Evolutionary conservation across 2,888 invertebrate genomes (phyloP), one percentile per base, ranked within the genome.

Genomic region (Drosophila stalkeri): DNA sequence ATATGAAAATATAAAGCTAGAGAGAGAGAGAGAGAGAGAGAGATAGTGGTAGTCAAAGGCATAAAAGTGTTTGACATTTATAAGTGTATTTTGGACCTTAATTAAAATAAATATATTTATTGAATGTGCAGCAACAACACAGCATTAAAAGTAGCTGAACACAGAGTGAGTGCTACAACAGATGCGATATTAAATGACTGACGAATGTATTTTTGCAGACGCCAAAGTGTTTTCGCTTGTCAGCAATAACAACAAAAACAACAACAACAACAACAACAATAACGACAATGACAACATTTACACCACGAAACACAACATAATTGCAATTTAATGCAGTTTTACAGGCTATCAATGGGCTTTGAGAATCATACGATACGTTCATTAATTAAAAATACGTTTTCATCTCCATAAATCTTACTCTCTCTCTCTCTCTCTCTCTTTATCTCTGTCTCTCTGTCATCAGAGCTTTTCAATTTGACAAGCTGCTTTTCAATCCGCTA

Each of bases 301-400:
- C 64, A 66, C 46, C 68, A 66, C 52, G 66, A 49, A 69, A 69
- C 55, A 63, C 72, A 76, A 77, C 75, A 82, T 84, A 82, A 85
- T 85, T 82, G 86, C 79, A 79, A 73, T 86, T 86, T 87, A 87
- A 86, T 87, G 81, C 82, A 84, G 69, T 80, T 87, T 81, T 75
- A 82, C 86, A 75, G 73, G 63, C 72, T 64, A 78, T 75, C 74
- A 80, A 81, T 73, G 68, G 63, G 51, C 82, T 73, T 75, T 68
- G 60, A 61, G 72, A 60, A 64, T 69, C 51, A 69, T 51, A 55
- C 65, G 63, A 69, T 27, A 14, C 72, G 68, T 68, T 65, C 79
- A 86, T 86, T 86, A 86, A 86, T 86, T 86, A 87, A 86, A 87
- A 85, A 77, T 72, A 75, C 84, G 81, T 82, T 79, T 37, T 6